Conservation (phyloP, 2,888 invertebrate species). For the Agelastica alni region DNA sequence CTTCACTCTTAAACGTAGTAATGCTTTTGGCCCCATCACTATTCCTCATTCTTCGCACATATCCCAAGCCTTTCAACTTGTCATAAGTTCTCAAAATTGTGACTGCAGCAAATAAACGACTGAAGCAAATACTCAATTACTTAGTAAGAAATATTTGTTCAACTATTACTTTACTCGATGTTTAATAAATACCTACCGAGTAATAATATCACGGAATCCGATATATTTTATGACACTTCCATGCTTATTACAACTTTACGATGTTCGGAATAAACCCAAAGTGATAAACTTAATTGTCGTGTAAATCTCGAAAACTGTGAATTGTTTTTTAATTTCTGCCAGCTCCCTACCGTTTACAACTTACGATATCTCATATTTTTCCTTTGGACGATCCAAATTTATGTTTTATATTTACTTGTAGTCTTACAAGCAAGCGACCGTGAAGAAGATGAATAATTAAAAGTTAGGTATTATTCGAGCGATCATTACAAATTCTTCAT, state of each 20-base stretch:
- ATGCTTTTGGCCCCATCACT: no score
- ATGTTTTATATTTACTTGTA: constrained; percentile 3
- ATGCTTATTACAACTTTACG: constrained; percentile 18
- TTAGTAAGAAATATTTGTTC: no score
- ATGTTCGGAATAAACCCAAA: constrained; percentile 11
- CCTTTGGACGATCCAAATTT: not conserved
- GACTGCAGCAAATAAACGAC: no score
- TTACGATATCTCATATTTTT: constrained; percentile 10
- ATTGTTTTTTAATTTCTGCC: constrained; percentile 25
- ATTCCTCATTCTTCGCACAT: no score
- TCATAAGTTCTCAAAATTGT: no score
- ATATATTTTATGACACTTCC: constrained; percentile 13
- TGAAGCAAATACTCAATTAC: no score
- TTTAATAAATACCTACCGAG: no score
- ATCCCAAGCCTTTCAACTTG: no score
- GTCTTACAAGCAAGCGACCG: not conserved
- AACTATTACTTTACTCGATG: no score
- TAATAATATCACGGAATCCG: constrained; percentile 8
- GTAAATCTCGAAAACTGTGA: constrained; percentile 15
- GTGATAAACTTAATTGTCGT: constrained; percentile 23
- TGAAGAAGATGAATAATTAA: constrained; percentile 46
- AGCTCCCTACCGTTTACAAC: constrained; percentile 20
- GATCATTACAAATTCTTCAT: no score
- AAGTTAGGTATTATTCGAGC: no score
- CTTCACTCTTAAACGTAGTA: no score